Evolutionary conservation across 2,888 invertebrate genomes (phyloP), one percentile per base, ranked within the genome.

Genomic region (Eueremaeus valkanovi): DNA sequence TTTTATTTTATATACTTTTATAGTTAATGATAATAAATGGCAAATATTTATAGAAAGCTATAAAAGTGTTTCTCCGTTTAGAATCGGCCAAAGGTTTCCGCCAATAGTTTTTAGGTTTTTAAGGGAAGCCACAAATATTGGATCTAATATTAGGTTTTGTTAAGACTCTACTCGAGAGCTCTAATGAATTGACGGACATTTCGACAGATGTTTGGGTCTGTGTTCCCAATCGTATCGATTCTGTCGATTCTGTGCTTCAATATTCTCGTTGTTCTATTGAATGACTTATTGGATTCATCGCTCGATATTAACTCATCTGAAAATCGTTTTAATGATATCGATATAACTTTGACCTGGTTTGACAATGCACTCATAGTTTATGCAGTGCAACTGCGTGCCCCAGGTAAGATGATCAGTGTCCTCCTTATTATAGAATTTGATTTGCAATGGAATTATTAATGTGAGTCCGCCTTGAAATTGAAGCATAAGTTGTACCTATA

Each of bases 391-490:
- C 21, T 84, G 82, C 33, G 84, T 85, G 27, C 87, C 87, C 85
- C 86, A 86, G 73, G 85, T 85, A 77, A 85, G 85, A 81, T 87
- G 87, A 61, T 85, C 85, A 45, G 84, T 84, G 78, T 86, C 86
- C 55, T 84, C 84, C 51, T 82, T 81, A 75, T 85, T 85, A 81
- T 87, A 87, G 78, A 86, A 85, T 81, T 87, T 87, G 78, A 85
- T 85, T 81, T 87, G 87, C 73, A 87, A 82, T 76, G 84, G 84
- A 49, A 86, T 84, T n/a, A 84, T 83, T 76, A 87, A 81, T 74
- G 83, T 84, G 68, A 85, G 85, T 40, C 85, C 85, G 42, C 84
- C 85, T 49, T 83, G 81, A 51, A 86, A 84, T 81, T 85, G 81
- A 24, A 81, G 49, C 29, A 76, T 16, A n/a, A 77, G 33, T 49